phyloP scores from a whole-genome alignment of 2,113 vertebrate genomes.

The Myiopsitta monachus region DNA sequence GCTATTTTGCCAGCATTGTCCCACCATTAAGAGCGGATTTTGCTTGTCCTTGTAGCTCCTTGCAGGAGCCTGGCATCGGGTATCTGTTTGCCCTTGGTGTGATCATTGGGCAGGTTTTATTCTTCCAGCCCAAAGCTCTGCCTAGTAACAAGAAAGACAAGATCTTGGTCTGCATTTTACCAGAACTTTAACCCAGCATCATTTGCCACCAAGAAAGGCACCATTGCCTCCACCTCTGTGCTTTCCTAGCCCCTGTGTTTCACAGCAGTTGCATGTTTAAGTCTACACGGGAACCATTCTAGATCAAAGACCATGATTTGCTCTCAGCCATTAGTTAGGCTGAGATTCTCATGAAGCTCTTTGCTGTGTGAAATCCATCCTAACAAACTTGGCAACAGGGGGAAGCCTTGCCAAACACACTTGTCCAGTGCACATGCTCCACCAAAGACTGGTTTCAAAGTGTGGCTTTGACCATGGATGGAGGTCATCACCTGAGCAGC shows the following conservation, averaged over 20 bases:
- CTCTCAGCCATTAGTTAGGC: not conserved
- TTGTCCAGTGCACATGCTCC: not conserved
- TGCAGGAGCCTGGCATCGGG: not conserved
- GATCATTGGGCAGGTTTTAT: not conserved
- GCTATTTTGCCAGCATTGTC: not conserved
- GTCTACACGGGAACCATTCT: rapidly evolving
- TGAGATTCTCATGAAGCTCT: not conserved
- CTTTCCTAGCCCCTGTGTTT: not conserved
- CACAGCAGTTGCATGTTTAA: rapidly evolving
- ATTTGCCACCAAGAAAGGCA: not conserved
- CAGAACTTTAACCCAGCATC: not conserved
- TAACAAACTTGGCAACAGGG: not conserved
- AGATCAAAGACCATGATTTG: not conserved
- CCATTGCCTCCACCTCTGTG: not conserved
- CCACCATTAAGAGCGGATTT: not conserved
- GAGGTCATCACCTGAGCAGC: not conserved
- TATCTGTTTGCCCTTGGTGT: not conserved
- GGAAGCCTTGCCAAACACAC: not conserved
- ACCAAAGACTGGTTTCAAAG: not conserved
- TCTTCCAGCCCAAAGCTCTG: not conserved
- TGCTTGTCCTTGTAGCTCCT: not conserved
- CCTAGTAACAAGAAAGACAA: not conserved
- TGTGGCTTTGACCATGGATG: not conserved
- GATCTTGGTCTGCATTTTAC: not conserved
- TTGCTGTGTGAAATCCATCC: not conserved